Base-by-base conservation (phyloP, 2,113 vertebrate species). In the Cygnus buccinator region DNA sequence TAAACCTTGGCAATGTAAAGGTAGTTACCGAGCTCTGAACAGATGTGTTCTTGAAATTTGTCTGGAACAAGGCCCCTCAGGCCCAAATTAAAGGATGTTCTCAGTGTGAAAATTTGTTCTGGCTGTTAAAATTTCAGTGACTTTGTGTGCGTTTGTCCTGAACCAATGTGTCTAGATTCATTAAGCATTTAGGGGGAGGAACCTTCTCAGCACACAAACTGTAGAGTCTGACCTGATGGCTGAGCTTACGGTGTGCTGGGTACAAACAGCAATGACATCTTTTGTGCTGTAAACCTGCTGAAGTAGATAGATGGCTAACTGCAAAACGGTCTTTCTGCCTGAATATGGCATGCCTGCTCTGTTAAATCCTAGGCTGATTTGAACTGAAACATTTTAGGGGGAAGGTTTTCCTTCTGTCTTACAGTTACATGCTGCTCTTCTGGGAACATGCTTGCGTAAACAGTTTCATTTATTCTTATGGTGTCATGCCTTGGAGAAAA, bases 251-350 rank as follows among this genome's bases (percentile, higher is more conserved):
- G 0, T 0, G 1, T 70, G 44, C 74, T n/a, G 28, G 78, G 19
- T 48, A 62, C 44, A 70, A 74, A 77, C 9, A 83, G 25, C 17
- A 41, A 66, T 39, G 48, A 65, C 72, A 2, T 3, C 61, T 87
- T 95, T 73, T 89, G 48, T 85, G 75, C 77, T 77, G n/a, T 62
- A 58, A 87, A 85, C 20, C 43, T 87, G 55, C 55, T 94, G 79
- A 80, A 68, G 23, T n/a, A 65, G 54, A 12, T 67, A 33, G 41
- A 21, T 63, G 44, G 23, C 28, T 55, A 52, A 37, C 26, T 68
- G 81, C 70, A 85, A 73, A 65, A 66, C 48, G 2, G 1, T 61
- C 12, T 75, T 89, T 87, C 37, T 84, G 33, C 20, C 81, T 79
- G 63, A 65, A 20, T n/a, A 22, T 11, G 31, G 28, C 12, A 9